Conservation (phyloP, 2,888 invertebrate genomes). For the Notocelia uddmanniana region DNA sequence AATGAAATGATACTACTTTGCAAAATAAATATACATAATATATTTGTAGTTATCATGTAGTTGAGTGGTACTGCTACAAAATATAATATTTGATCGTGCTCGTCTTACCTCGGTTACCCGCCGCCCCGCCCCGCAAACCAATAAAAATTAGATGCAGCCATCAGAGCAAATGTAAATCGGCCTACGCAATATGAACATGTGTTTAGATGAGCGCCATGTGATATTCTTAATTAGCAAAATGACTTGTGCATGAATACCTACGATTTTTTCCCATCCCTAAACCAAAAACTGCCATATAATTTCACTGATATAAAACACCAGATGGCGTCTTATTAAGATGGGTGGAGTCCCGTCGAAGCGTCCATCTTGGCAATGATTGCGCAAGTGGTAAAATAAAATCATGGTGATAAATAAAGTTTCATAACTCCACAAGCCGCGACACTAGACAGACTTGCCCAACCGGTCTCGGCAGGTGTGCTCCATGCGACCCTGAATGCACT, state of each 20-base stretch:
- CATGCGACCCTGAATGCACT: constrained; percentile 67
- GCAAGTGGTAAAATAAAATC: constrained; percentile 74
- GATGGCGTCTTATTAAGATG: constrained; percentile 48
- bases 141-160: too few relatives aligned
- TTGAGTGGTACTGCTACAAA: too few relatives aligned
- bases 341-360: constrained; percentile 51
- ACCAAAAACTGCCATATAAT: constrained; percentile 7
- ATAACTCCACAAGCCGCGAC: constrained; percentile 66
- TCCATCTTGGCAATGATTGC: constrained; percentile 65
- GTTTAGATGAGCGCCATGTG: too few relatives aligned
- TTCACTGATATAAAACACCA: constrained; percentile 49
- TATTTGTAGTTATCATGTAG: too few relatives aligned
- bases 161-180: too few relatives aligned
- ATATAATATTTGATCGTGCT: too few relatives aligned
- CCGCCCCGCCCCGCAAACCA: too few relatives aligned
- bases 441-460: constrained; percentile 68
- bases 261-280: neutral
- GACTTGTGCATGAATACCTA: neutral
- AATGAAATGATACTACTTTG: neutral
- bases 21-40: too few relatives aligned
- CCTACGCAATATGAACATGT: too few relatives aligned
- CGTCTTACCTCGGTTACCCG: too few relatives aligned
- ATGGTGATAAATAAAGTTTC: constrained; percentile 73
- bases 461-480: constrained; percentile 60
- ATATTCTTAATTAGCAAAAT: neutral